These are phyloP conservation scores for Myanophis thanlyinensis DNA, from an alignment of 2,113 vertebrate genomes.

Conservation along the genomic window DNA sequence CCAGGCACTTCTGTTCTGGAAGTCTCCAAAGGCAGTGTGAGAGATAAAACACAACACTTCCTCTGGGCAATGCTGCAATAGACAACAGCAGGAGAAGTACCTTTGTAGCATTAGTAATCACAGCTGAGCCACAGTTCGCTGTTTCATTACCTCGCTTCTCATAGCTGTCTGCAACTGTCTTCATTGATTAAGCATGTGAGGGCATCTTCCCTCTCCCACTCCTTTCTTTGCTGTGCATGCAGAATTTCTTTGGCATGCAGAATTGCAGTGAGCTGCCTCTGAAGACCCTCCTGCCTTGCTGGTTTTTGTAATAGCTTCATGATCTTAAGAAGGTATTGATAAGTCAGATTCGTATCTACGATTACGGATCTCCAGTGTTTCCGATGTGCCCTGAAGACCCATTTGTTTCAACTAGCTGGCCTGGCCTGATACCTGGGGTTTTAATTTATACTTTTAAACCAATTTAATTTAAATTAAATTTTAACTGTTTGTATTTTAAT, in stretches of 20 bases:
- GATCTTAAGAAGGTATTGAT: background rate
- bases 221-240: background rate
- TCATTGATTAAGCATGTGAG: background rate
- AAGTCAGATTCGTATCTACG: background rate
- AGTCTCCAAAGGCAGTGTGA: background rate
- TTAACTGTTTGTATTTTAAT: too few relatives aligned
- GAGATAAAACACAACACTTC: background rate
- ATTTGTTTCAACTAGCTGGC: too few relatives aligned
- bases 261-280: background rate
- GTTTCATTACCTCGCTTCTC: background rate
- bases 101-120: conserved; percentile 12
- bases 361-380: too few relatives aligned
- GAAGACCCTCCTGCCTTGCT: fast-evolving
- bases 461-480: too few relatives aligned
- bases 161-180: conserved; percentile 14
- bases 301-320: background rate
- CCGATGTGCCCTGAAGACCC: too few relatives aligned
- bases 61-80: background rate
- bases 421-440: too few relatives aligned
- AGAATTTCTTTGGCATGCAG: background rate
- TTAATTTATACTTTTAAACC: too few relatives aligned
- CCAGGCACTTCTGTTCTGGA: background rate
- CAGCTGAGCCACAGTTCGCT: conserved; percentile 20
- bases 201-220: background rate
- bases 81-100: background rate